Conservation (phyloP, 2,888 invertebrate species). For the Oscheius sp. region DNA sequence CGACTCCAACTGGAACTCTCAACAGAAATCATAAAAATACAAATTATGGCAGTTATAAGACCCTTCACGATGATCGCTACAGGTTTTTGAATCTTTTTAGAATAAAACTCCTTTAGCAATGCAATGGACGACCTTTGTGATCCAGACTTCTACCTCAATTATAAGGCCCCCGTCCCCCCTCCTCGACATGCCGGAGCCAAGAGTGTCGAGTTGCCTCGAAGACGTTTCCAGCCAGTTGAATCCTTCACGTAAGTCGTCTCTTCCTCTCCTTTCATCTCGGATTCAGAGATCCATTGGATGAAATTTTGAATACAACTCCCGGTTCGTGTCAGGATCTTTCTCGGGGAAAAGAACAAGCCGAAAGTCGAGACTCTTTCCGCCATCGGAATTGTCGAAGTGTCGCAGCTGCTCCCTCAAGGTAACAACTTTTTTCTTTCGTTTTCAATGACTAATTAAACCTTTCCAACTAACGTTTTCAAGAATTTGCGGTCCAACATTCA, state of each 20-base stretch:
- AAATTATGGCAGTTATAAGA: conserved; percentile 55
- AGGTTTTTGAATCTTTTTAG: conserved; percentile 15
- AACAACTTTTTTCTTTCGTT: background rate
- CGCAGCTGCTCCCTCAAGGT: conserved; percentile 34
- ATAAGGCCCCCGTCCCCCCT: conserved; percentile 39
- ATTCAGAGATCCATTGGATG: conserved; percentile 58
- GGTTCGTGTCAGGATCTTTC: conserved; percentile 27
- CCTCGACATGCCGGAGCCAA: conserved; percentile 49
- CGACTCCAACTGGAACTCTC: conserved; percentile 48
- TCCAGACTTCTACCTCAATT: conserved; percentile 68
- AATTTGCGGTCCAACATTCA: conserved; percentile 21
- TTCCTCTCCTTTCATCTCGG: background rate
- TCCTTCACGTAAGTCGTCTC: conserved; percentile 33
- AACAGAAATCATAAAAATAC: conserved; percentile 35
- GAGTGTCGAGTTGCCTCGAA: conserved; percentile 59
- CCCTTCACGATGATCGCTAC: conserved; percentile 46
- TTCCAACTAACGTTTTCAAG: conserved; percentile 14
- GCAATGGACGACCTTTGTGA: conserved; percentile 70
- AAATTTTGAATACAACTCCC: conserved; percentile 52
- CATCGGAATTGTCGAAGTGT: conserved; percentile 50
- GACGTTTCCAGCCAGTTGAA: conserved; percentile 50
- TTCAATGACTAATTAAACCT: background rate
- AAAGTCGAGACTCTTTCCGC: conserved; percentile 40
- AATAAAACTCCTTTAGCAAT: conserved; percentile 40
- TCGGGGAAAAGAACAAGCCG: conserved; percentile 20